A percentile compares a stretch with the other conserved stretches of the same genome.
phyloP scores from a whole-genome alignment of 2,797 vertebrate genomes.

The Malacoraja senta region DNA sequence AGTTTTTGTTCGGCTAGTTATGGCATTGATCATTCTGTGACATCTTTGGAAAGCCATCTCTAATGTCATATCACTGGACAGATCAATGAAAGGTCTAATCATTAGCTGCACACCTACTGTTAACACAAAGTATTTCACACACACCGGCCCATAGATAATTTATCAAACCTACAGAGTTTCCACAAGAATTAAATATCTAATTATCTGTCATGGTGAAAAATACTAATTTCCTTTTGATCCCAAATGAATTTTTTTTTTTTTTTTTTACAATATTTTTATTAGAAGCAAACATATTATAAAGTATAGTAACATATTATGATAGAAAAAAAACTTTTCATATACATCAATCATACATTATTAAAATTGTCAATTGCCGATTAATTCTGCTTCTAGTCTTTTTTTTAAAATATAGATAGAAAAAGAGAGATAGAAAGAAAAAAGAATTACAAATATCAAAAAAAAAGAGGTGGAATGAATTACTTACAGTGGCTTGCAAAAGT shows the following conservation, averaged over 20 bases:
- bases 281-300: too few species aligned
- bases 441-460: too few species aligned
- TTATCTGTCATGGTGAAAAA: background rate
- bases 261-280: too few species aligned
- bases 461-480: too few species aligned
- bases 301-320: too few species aligned
- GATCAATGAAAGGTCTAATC: background rate
- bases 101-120: background rate
- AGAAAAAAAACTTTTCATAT: too few species aligned
- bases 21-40: background rate
- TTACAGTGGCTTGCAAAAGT: too few species aligned
- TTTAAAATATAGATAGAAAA: too few species aligned
- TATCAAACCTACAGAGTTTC: background rate
- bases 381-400: too few species aligned
- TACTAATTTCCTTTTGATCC: constrained; percentile 20
- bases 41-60: constrained; percentile 7
- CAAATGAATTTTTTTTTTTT: background rate
- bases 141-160: background rate
- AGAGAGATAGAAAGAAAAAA: too few species aligned
- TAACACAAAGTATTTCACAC: background rate
- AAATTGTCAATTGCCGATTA: too few species aligned
- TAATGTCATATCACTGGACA: background rate
- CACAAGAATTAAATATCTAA: background rate
- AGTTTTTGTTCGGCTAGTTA: background rate
- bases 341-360: too few species aligned